phyloP scores from a whole-genome alignment of 2,113 vertebrate species.

The Bujurquina vittata region DNA sequence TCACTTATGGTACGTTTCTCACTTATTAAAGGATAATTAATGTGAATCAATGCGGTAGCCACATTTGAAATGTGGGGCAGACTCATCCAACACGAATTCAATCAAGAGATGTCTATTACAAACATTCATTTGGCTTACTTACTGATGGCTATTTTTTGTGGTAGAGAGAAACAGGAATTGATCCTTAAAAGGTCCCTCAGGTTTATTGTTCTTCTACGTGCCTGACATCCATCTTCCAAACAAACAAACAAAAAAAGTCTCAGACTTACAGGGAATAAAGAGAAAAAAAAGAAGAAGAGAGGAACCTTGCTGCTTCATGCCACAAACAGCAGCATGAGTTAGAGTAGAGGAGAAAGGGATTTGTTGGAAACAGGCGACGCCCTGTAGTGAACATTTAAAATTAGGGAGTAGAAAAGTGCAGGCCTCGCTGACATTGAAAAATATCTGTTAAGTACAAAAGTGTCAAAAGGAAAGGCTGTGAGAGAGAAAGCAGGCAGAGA shows the following conservation, averaged over 20 bases:
- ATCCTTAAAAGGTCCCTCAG: conserved; percentile 41
- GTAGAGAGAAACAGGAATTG: conserved; percentile 50
- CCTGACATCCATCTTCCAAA: conserved; percentile 39
- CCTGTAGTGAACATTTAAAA: conserved; percentile 62
- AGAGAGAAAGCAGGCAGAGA: conserved; percentile 67
- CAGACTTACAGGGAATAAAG: neutral
- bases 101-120: conserved; percentile 29
- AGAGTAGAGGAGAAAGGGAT: conserved; percentile 19
- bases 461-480: conserved; percentile 75
- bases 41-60: conserved; percentile 27
- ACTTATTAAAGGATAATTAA: conserved; percentile 29
- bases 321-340: conserved; percentile 46
- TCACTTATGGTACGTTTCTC: conserved; percentile 33
- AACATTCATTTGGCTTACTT: conserved; percentile 61
- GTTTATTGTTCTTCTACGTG: conserved; percentile 58
- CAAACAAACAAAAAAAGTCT: conserved; percentile 32
- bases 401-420: conserved; percentile 82
- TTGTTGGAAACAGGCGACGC: conserved; percentile 48
- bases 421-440: conserved; percentile 81
- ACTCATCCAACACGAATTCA: conserved; percentile 27
- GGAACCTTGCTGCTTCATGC: conserved; percentile 37
- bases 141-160: conserved; percentile 55
- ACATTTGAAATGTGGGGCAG: conserved; percentile 33
- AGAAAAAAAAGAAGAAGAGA: conserved; percentile 48
- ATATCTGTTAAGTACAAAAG: conserved; percentile 83